Conservation (phyloP, 2,113 vertebrate genomes). For the Cygnus buccinator region DNA sequence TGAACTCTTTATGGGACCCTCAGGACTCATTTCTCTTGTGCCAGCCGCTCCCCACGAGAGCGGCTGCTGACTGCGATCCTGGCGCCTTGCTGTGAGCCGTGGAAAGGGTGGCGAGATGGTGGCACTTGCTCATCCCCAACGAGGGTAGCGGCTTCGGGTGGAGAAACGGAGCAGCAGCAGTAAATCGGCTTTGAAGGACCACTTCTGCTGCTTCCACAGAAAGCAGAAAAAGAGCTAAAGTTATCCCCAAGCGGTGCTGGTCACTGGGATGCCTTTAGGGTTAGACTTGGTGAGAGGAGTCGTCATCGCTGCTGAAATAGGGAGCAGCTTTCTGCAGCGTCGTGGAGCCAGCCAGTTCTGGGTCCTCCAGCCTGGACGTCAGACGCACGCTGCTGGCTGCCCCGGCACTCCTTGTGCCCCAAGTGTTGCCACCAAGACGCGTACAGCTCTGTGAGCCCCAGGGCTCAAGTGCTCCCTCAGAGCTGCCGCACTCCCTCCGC, state of each 20-base stretch:
- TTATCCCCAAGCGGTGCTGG: accelerated
- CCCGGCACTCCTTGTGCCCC: not conserved
- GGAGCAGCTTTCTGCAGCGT: not conserved
- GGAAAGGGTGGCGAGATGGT: accelerated
- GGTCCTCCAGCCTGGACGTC: accelerated
- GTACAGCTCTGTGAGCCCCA: accelerated
- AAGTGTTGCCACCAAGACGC: not conserved
- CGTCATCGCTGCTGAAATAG: not conserved
- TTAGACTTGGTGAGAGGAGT: not conserved
- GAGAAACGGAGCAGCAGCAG: not conserved
- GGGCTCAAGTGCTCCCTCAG: accelerated
- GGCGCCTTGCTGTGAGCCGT: accelerated
- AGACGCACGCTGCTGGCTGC: too few relatives aligned
- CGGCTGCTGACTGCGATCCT: accelerated
- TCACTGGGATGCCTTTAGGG: accelerated
- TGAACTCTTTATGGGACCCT: not conserved
- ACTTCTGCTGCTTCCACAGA: not conserved
- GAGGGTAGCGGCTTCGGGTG: not conserved
- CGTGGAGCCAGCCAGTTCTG: accelerated
- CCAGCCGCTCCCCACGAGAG: not conserved
- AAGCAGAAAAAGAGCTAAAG: not conserved
- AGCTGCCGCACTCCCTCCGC: not conserved
- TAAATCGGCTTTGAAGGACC: not conserved
- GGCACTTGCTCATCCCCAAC: not conserved
- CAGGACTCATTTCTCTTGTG: accelerated